Base-by-base conservation (phyloP, 1,140 invertebrate species). In the Protaetia brevitarsis region DNA sequence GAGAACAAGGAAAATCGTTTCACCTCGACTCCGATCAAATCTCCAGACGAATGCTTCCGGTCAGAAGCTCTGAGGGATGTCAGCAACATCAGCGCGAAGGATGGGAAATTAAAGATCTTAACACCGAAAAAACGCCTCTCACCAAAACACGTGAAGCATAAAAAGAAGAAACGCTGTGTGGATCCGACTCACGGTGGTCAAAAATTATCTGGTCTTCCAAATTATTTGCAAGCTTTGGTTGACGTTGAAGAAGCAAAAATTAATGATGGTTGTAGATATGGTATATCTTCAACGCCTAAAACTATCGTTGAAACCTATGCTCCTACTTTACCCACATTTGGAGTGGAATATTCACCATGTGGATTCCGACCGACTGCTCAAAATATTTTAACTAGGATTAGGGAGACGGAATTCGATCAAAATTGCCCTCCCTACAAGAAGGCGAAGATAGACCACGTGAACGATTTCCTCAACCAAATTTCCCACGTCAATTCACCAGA, bases 401-500 rank as follows among this genome's bases (percentile, higher is more conserved):
- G 21, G 8, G 31, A 13, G 2, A 28, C 16, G 19, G 16, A 36
- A 21, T 61, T 23, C 60, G 51, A 2, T 68, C 31, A 59, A 29
- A 30, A 34, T 36, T 16, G 16, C 58, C 69, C 72, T 1, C 67
- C 70, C 0, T 64, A 21, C 29, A 76, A 77, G 68, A 74, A 68
- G 66, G 27, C 72, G 13, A 76, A 77, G 67, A 70, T 74, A 10
- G 72, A 77, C 34, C 79, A 81, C 69, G 81, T 83, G 0, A 81
- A 82, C 7, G 82, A 83, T 63, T 82, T 83, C 61, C 79, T 84
- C 6, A 78, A 83, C n/a, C 80, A 82, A 69, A 83, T 84, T 11
- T 79, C 81, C 26, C 73, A 81, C 67, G 79, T 82, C 3, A 80
- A 80, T 3, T 82, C 82, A 26, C 80, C 81, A 6, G 82, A 82